These are phyloP conservation scores for Rhinatrema bivittatum DNA, from an alignment of 2,797 vertebrate genomes.

Conservation along the genomic window DNA sequence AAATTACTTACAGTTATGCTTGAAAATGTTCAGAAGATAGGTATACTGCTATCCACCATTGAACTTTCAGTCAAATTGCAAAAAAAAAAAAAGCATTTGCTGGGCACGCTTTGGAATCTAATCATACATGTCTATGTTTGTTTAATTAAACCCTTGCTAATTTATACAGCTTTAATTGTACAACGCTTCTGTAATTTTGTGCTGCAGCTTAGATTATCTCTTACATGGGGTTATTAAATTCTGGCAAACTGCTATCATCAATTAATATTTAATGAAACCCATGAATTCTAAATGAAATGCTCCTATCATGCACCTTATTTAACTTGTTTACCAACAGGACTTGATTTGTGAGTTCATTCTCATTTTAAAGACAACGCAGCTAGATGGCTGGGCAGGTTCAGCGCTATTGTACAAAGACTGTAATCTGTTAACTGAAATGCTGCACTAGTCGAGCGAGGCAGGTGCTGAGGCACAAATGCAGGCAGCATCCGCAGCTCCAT, in stretches of 20 bases:
- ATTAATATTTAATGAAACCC: conserved; percentile 47
- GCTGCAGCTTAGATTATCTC: conserved; percentile 38
- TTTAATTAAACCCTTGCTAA: conserved; percentile 49
- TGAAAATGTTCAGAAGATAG: conserved; percentile 44
- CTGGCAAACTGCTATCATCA: conserved; percentile 41
- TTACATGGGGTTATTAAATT: conserved; percentile 41
- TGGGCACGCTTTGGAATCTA: conserved; percentile 18
- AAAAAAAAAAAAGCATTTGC: conserved; percentile 9
- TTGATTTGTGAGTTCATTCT: not conserved
- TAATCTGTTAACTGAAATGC: not conserved
- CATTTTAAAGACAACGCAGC: not conserved
- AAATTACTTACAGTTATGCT: conserved; percentile 24
- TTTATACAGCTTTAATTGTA: conserved; percentile 54
- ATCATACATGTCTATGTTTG: conserved; percentile 31
- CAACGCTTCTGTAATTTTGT: conserved; percentile 41
- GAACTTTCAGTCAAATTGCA: conserved; percentile 21
- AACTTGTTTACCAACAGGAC: not conserved
- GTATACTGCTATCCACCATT: conserved; percentile 38
- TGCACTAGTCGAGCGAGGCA: not conserved
- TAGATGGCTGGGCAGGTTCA: too few species aligned
- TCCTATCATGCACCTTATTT: conserved; percentile 12
- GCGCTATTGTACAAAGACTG: not conserved
- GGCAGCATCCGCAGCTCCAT: not conserved
- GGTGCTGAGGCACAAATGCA: not conserved
- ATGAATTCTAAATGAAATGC: conserved; percentile 28